phyloP scores from a whole-genome alignment of 2,113 vertebrate species.

The Anseranas semipalmata region DNA sequence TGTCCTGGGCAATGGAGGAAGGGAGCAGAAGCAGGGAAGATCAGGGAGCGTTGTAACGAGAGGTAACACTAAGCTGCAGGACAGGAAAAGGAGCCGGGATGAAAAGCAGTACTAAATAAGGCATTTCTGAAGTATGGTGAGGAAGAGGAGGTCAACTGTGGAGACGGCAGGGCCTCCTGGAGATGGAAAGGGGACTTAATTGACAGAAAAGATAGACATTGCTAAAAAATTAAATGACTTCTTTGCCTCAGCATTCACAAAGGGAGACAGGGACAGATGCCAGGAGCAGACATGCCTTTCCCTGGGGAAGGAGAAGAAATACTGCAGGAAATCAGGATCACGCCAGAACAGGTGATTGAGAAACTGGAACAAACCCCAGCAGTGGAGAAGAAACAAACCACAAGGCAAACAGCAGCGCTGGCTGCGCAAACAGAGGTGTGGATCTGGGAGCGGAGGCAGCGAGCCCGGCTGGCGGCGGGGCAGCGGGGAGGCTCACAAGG shows the following conservation, averaged over 20 bases:
- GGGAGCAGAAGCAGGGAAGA: neutral
- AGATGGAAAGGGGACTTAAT: constrained; percentile 55
- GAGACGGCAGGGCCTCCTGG: constrained; percentile 50
- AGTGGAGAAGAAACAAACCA: constrained; percentile 51
- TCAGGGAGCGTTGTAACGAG: neutral
- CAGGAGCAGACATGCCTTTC: constrained; percentile 68
- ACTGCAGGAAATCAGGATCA: constrained; percentile 68
- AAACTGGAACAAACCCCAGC: constrained; percentile 69
- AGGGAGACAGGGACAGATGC: constrained; percentile 54
- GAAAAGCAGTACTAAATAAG: neutral
- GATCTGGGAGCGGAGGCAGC: neutral
- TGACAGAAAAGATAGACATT: constrained; percentile 68
- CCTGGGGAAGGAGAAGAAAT: constrained; percentile 62
- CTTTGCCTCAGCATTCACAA: constrained; percentile 65
- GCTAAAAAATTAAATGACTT: constrained; percentile 71
- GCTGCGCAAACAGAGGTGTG: constrained; percentile 56
- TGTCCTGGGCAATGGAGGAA: neutral
- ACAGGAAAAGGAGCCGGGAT: neutral
- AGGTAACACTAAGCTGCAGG: neutral
- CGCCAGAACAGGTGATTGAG: constrained; percentile 55
- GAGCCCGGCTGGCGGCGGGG: neutral
- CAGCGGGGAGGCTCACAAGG: neutral
- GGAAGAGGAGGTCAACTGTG: constrained; percentile 54
- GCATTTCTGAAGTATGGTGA: constrained; percentile 15
- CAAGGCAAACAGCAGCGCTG: constrained; percentile 40